Evolutionary conservation across 2,113 vertebrate species (phyloP), one percentile per base, ranked within the genome.

Genomic region (Carassius gibelio): DNA sequence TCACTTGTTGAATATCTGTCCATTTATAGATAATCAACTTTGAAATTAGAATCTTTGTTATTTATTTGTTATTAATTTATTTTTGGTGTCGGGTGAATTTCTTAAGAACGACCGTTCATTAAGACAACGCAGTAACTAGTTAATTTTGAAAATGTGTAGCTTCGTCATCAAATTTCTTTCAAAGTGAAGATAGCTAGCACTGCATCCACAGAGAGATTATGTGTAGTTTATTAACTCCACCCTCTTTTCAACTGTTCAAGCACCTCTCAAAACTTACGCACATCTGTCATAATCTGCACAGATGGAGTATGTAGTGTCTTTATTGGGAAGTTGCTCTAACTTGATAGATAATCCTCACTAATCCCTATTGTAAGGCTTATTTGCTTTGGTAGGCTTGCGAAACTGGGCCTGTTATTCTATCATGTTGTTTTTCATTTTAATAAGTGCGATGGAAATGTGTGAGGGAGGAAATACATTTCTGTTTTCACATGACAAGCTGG

Each of bases 251-350:
- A 5, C 1, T 11, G 3, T 45, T 48, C 59, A 64, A 66, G 36
- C n/a, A 21, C 48, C 62, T 55, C 57, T 55, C 81, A 88, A 86
- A 92, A 91, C 88, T 88, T 77, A 84, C 84, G 87, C 90, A 90
- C 93, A 92, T 91, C 91, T 92, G 90, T 92, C 93, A 93, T 93
- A 93, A 93, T 84, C 84, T 89, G 90, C 90, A 72, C 81, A 82
- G 48, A 82, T 82, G 66, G 66, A 82, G 36, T 52, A 81, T 23
- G 57, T 1, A 14, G 19, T 59, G 21, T 59, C 93, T 93, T 93
- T 93, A 92, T 85, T 87, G 91, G 87, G 88, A 91, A 90, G 91
- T 94, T 94, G 91, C 90, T 93, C 71, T 87, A 92, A 91, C 87
- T 90, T 91, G 88, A 71, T 87, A 85, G 87, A 84, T 93, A 93